Percentiles rank a stretch among this genome's conserved stretches.
These are phyloP conservation scores for Didymodactylos carnosus DNA, from an alignment of 2,888 invertebrate genomes.

Conservation along the genomic window DNA sequence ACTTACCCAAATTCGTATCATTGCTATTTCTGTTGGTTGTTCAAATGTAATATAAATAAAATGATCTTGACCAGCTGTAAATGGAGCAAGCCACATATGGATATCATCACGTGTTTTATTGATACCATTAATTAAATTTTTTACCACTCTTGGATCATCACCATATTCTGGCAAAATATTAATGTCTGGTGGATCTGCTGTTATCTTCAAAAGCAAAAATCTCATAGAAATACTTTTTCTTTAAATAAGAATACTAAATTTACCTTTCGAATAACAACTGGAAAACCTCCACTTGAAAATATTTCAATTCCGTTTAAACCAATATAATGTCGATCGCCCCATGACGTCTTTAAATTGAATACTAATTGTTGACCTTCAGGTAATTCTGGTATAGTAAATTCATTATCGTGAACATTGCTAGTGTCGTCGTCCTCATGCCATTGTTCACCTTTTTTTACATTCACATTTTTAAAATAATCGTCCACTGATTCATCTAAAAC, in stretches of 20 bases:
- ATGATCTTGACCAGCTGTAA: slow-evolving; percentile 43
- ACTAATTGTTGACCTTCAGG: slow-evolving; percentile 48
- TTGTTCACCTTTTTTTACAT: neutral
- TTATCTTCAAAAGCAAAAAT: neutral
- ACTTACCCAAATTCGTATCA: slow-evolving; percentile 52
- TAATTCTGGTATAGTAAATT: slow-evolving; percentile 55
- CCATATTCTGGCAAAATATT: neutral
- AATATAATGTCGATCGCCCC: slow-evolving; percentile 59
- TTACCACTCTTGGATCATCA: neutral
- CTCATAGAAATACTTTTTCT: neutral
- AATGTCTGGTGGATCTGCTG: neutral
- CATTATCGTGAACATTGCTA: too few species aligned
- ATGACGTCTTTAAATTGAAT: slow-evolving; percentile 54
- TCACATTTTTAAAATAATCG: neutral
- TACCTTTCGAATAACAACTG: slow-evolving; percentile 45
- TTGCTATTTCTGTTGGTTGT: slow-evolving; percentile 40
- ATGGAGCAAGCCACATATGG: slow-evolving; percentile 55
- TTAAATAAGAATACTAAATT: neutral
- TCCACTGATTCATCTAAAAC: neutral
- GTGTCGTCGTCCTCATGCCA: neutral
- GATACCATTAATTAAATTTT: neutral
- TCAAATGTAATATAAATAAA: slow-evolving; percentile 43
- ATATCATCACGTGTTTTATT: slow-evolving; percentile 47
- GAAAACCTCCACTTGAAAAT: slow-evolving; percentile 46
- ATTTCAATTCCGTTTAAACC: slow-evolving; percentile 59